A percentile compares a stretch with the other conserved stretches of the same genome.
Evolutionary conservation across 2,797 vertebrate genomes (phyloP).

Genomic region (Danio jaintianensis): DNA sequence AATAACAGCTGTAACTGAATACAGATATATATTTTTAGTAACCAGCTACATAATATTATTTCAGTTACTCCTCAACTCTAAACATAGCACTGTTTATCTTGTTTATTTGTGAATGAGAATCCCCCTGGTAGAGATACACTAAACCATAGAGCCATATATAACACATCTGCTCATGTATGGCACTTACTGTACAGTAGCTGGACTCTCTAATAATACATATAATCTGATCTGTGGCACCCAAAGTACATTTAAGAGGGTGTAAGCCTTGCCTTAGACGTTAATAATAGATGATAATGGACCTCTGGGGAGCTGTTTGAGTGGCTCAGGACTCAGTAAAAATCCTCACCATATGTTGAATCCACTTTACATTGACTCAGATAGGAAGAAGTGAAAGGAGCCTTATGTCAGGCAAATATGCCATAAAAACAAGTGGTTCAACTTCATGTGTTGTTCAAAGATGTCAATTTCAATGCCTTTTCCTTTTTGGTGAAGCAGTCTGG

Average conservation of each 20-base stretch:
- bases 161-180: not conserved
- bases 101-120: constrained; percentile 19
- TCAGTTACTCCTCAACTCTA: not conserved
- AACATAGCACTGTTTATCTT: not conserved
- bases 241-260: constrained; percentile 63
- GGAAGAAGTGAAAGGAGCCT: constrained; percentile 30
- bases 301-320: constrained; percentile 65
- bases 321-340: constrained; percentile 63
- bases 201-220: constrained; percentile 20
- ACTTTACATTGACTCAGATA: constrained; percentile 50
- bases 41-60: not conserved
- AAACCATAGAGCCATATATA: constrained; percentile 10
- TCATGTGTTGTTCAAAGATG: not conserved
- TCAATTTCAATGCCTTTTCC: not conserved
- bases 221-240: constrained; percentile 53
- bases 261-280: constrained; percentile 65
- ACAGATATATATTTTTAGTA: not conserved
- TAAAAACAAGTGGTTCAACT: constrained; percentile 6
- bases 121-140: constrained; percentile 4
- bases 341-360: constrained; percentile 69
- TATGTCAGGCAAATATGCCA: constrained; percentile 16
- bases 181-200: not conserved
- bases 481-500: too few relatives aligned
- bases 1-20: not conserved
- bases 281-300: constrained; percentile 72